Base-by-base conservation (phyloP, 1,140 invertebrate genomes). In the Drosophila saltans region DNA sequence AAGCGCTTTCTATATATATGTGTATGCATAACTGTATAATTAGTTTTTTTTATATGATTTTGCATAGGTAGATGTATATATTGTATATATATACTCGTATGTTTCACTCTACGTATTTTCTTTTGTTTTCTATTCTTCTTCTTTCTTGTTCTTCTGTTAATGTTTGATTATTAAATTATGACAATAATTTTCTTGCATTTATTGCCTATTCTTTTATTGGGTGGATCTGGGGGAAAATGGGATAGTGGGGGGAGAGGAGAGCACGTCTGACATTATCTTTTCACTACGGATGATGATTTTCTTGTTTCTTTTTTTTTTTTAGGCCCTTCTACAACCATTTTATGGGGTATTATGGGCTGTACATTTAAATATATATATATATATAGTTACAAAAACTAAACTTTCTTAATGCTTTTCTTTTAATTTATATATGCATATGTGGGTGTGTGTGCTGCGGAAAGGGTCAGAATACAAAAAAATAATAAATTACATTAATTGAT, bases 401-500 rank as follows among this genome's bases (percentile, higher is more conserved):
- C 65, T 66, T 69, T 68, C 48, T 45, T 65, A 75, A 70, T 36
- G 28, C 26, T 48, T 67, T 61, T 57, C 43, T 26, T 52, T 41
- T 36, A 36, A 36, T 36, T 36, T 36, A 6, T 36, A 36, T 36
- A 10, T 59, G 3, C 21, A 3, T n/a, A 2, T 64, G 11, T 52
- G 10, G 9, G 45, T 24, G 8, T 52, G 9, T 52, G 45, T 10
- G 45, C 4, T 7, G 45, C 1, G 6, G 26, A 28, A 28, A 1
- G 41, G 9, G 36, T 11, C n/a, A 30, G 64, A 71, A 60, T 10
- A 36, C 69, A 33, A 75, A 75, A 75, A 69, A 78, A 82, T 64
- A 63, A 74, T 69, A 83, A 83, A 63, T 79, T 89, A 86, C 83
- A 86, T 88, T 89, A 88, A 86, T 77, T 83, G 80, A 78, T 88